phyloP scores from a whole-genome alignment of 2,113 vertebrate genomes.

The Pundamilia nyererei region DNA sequence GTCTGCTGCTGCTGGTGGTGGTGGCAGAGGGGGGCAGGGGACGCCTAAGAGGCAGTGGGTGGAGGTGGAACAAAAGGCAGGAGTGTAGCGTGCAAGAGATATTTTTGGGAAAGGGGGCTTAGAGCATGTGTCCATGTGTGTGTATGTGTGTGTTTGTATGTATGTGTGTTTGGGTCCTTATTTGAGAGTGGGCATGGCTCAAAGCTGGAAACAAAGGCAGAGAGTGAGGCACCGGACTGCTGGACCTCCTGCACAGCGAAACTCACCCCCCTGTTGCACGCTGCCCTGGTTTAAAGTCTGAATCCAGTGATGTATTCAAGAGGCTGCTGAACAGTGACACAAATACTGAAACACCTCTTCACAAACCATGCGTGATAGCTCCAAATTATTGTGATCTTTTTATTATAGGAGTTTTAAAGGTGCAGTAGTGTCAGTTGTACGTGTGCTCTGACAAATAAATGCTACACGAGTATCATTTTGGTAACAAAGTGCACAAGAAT shows the following conservation, averaged over 20 bases:
- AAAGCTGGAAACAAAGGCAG: slow-evolving; percentile 42
- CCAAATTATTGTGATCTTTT: neutral
- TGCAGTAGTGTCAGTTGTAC: neutral
- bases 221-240: neutral
- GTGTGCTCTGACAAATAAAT: neutral
- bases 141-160: slow-evolving; percentile 15
- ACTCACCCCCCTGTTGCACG: slow-evolving; percentile 37
- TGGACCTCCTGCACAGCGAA: slow-evolving; percentile 24
- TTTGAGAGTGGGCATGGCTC: neutral
- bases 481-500: neutral
- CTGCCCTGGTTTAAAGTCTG: slow-evolving; percentile 46
- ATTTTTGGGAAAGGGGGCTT: slow-evolving; percentile 45
- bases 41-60: slow-evolving; percentile 22
- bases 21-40: neutral
- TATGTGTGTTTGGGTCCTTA: slow-evolving; percentile 2
- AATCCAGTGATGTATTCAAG: slow-evolving; percentile 39
- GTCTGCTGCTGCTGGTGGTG: neutral
- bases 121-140: neutral
- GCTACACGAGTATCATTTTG: neutral
- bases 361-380: neutral
- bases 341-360: slow-evolving; percentile 10
- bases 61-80: slow-evolving; percentile 45
- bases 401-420: neutral
- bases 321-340: slow-evolving; percentile 20
- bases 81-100: slow-evolving; percentile 49